Evolutionary conservation across 2,797 vertebrate species (phyloP), one percentile per base, ranked within the genome.

Genomic region (Sebastes minor): DNA sequence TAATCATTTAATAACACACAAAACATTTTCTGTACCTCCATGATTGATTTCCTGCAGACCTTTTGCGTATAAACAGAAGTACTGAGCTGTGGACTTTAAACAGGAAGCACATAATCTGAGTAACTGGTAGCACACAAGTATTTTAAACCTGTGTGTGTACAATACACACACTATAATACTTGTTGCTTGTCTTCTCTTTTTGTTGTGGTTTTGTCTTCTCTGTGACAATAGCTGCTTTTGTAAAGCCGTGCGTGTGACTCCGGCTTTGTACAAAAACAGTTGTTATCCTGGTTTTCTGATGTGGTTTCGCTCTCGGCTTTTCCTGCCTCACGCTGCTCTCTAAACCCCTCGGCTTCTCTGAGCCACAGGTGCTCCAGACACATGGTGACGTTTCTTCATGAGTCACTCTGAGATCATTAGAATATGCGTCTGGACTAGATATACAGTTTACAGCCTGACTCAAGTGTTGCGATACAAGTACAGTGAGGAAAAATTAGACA

Each of bases 361-460:
- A 91, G 84, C 78, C 79, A 83, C 88, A 92, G 89, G 93, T 93
- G 89, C 75, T 86, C 28, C 72, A 78, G 73, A 86, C 84, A 71
- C 71, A 59, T 42, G 60, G 73, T 72, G 72, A 75, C 53, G 20
- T n/a, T 49, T 71, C 30, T 32, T 35, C 38, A 25, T 92, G 92
- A 94, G 85, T 94, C 91, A 93, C 70, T 3, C 53, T 11, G 38
- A 87, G 84, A 91, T 86, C 74, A 82, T 57, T 20, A 32, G 3
- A 22, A 30, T 27, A 57, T n/a, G 35, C 12, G 11, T 49, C 64
- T 66, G 30, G 28, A 11, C 35, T 25, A 18, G 49, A n/a, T 57
- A 25, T n/a, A 11, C 23, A 46, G 2, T 3, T 6, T 38, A 14
- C 7, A 64, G 4, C 10, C 52, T n/a, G 25, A 25, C 32, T 75